Base-by-base conservation (phyloP, 1,140 invertebrate species). In the Pectinophora gossypiella region DNA sequence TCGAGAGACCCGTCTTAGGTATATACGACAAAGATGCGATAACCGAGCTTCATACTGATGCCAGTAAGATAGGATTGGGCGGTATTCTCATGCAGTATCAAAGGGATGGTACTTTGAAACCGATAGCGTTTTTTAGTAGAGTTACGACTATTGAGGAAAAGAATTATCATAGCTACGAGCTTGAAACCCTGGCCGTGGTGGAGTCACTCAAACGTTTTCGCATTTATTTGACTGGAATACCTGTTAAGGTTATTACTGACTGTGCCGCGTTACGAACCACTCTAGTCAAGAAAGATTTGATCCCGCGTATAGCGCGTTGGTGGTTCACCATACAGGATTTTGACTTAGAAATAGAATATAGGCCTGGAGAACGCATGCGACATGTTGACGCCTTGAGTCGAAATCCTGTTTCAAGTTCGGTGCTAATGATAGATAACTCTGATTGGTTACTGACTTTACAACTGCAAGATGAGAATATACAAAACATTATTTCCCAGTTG, bases 341-440 rank as follows among this genome's bases (percentile, higher is more conserved):
- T 15, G 36, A 38, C 36, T 5, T 38, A 3, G 4, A 9, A 5
- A 19, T 61, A 19, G 56, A 62, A 36, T 61, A 66, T n/a, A 45
- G 63, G 18, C 20, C 60, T 5, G 56, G 63, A 7, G n/a, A 35
- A n/a, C 49, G 36, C 21, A 59, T 68, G 56, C 32, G 45, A 16
- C 68, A 72, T 22, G 65, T 61, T 1, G 68, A 66, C 38, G 68
- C 68, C 2, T 38, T 68, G 0, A 71, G 62, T 48, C 36, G 66
- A 16, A 55, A 59, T 44, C 55, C 68, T 22, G 4, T 10, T 3
- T 38, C 23, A 5, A 27, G 5, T 12, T 12, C 12, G 23, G 12
- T 27, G 12, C 5, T 5, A 27, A 38, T 57, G n/a, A 54, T 66
- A 2, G 58, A 53, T 13, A 44, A 64, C 16, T 55, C 57, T 0